Evolutionary conservation across 2,113 vertebrate species (phyloP).

Genomic region (Pseudorasbora parva): DNA sequence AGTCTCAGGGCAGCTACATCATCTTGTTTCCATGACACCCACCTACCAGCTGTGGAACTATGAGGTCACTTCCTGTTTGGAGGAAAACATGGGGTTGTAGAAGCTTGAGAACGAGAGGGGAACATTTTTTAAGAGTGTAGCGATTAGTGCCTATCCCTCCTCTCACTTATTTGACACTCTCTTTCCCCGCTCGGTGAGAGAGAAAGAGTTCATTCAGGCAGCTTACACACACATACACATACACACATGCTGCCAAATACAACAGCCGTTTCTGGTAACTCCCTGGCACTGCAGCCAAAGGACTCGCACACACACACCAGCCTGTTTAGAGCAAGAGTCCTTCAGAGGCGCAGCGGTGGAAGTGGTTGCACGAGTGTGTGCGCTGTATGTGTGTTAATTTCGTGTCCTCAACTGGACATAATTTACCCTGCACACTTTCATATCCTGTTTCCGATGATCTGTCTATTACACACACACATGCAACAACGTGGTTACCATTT

Average conservation of each 20-base stretch:
- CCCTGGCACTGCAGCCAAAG: constrained; percentile 63
- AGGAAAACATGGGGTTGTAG: constrained; percentile 13
- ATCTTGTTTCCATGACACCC: constrained; percentile 51
- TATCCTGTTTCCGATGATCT: constrained; percentile 40
- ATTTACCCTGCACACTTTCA: constrained; percentile 19
- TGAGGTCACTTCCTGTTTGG: constrained; percentile 67
- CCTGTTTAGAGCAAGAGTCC: constrained; percentile 54
- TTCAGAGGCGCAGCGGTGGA: constrained; percentile 4
- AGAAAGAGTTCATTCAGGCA: constrained; percentile 79
- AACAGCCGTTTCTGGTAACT: constrained; percentile 81
- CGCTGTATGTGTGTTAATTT: neutral
- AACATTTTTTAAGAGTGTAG: constrained; percentile 21
- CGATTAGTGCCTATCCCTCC: constrained; percentile 31
- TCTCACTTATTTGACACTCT: constrained; percentile 8
- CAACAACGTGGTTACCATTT: constrained; percentile 16
- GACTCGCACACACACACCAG: constrained; percentile 38
- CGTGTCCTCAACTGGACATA: constrained; percentile 29
- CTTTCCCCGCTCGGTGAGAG: constrained; percentile 59
- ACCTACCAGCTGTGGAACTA: constrained; percentile 67
- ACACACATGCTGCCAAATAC: constrained; percentile 70
- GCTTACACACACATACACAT: constrained; percentile 19
- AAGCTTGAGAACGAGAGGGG: constrained; percentile 12
- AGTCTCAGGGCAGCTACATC: constrained; percentile 42
- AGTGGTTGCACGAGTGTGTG: constrained; percentile 24
- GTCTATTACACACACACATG: constrained; percentile 1